Conservation (phyloP, 2,888 invertebrate genomes). For the Drosophila diplacantha region DNA sequence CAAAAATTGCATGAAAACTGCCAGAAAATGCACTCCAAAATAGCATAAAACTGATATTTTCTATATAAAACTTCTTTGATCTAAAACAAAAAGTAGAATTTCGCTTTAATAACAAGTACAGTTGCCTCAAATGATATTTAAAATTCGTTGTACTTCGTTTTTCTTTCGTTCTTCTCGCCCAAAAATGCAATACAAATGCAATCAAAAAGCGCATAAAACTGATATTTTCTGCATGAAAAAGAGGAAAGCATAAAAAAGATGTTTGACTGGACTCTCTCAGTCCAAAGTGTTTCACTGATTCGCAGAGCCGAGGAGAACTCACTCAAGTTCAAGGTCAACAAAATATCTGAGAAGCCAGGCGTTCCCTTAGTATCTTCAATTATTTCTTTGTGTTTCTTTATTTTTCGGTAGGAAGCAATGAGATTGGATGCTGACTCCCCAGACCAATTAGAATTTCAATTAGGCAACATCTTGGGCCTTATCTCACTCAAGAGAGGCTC, state of each 20-base stretch:
- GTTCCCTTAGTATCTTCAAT: conserved; percentile 12
- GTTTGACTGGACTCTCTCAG: conserved; percentile 9
- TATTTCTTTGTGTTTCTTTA: background rate
- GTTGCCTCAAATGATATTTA: conserved; percentile 11
- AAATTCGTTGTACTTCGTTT: background rate
- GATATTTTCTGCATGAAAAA: conserved; percentile 5
- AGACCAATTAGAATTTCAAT: conserved; percentile 50
- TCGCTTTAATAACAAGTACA: background rate
- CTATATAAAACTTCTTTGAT: background rate
- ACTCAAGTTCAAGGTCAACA: conserved; percentile 60
- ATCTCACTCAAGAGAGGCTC: conserved; percentile 39
- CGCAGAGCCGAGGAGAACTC: background rate
- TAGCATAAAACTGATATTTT: no score
- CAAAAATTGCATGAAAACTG: no score
- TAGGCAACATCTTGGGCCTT: conserved; percentile 43
- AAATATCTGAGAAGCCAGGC: conserved; percentile 12
- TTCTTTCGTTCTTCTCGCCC: background rate
- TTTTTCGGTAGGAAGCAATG: conserved; percentile 1
- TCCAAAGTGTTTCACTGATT: background rate
- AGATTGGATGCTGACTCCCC: conserved; percentile 17
- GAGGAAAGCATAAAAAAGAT: background rate
- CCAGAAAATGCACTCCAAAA: no score
- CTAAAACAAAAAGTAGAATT: no score
- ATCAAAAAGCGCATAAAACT: conserved; percentile 20
- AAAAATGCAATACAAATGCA: conserved; percentile 23